Evolutionary conservation across 2,113 vertebrate genomes (phyloP).

Genomic region (Scomber scombrus): DNA sequence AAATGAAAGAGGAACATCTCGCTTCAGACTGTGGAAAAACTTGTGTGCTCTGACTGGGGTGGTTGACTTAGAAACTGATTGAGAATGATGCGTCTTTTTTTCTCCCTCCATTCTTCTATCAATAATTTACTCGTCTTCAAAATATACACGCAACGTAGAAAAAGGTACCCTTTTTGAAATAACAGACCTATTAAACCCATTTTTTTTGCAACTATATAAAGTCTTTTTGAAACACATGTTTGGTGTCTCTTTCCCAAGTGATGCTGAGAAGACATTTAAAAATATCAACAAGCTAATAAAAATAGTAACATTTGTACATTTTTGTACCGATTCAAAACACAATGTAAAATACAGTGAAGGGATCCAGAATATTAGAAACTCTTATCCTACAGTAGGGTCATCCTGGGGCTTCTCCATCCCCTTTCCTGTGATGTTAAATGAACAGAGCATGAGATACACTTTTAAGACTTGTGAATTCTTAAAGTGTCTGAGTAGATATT

Average conservation of each 20-base stretch:
- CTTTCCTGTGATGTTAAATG: neutral
- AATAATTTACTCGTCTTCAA: slow-evolving; percentile 61
- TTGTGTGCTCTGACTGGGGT: slow-evolving; percentile 44
- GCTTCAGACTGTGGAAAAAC: slow-evolving; percentile 51
- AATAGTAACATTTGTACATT: slow-evolving; percentile 52
- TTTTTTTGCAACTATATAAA: slow-evolving; percentile 45
- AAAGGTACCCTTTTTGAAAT: slow-evolving; percentile 51
- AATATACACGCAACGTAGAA: slow-evolving; percentile 56
- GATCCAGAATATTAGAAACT: slow-evolving; percentile 42
- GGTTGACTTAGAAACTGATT: slow-evolving; percentile 22
- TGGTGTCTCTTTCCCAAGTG: slow-evolving; percentile 29
- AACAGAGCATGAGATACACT: slow-evolving; percentile 21
- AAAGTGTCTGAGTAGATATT: slow-evolving; percentile 30
- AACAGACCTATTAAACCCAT: slow-evolving; percentile 25
- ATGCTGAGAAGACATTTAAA: slow-evolving; percentile 50
- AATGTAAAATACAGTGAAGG: slow-evolving; percentile 61
- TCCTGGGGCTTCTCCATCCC: neutral
- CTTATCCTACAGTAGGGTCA: slow-evolving; percentile 51
- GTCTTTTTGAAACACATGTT: slow-evolving; percentile 47
- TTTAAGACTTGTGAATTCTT: slow-evolving; percentile 35
- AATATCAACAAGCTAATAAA: slow-evolving; percentile 52
- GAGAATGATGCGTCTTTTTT: slow-evolving; percentile 14
- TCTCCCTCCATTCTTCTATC: slow-evolving; percentile 33
- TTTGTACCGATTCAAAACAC: slow-evolving; percentile 55
- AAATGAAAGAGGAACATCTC: slow-evolving; percentile 27